These are phyloP conservation scores for Sterrhoptilus dennistouni DNA, from an alignment of 2,113 vertebrate species.

Conservation along the genomic window DNA sequence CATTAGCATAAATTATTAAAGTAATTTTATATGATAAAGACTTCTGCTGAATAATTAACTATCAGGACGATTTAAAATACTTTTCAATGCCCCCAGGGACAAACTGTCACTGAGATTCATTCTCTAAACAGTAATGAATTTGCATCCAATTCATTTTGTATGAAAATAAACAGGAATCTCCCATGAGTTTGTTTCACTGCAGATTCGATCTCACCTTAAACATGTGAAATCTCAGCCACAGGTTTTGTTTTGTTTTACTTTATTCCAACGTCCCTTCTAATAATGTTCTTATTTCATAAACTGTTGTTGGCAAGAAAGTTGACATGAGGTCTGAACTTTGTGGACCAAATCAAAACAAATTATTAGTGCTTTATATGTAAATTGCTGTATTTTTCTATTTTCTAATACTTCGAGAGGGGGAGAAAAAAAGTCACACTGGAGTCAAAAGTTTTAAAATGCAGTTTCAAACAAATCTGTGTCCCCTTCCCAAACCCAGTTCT, in stretches of 20 bases:
- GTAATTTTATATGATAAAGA: slow-evolving; percentile 15
- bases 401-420: neutral
- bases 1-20: slow-evolving; percentile 46
- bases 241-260: neutral
- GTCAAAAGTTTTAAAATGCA: neutral
- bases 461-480: neutral
- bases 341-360: neutral
- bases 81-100: slow-evolving; percentile 14
- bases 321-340: neutral
- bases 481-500: neutral
- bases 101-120: slow-evolving; percentile 40
- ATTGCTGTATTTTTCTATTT: neutral
- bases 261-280: neutral
- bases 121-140: slow-evolving; percentile 12
- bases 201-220: neutral
- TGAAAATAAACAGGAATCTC: slow-evolving; percentile 36
- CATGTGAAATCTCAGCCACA: neutral
- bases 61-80: slow-evolving; percentile 16
- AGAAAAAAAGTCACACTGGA: neutral
- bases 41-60: slow-evolving; percentile 42
- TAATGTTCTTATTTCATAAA: neutral
- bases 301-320: neutral
- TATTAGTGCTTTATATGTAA: neutral
- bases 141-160: slow-evolving; percentile 42
- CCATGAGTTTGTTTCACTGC: neutral